These are phyloP conservation scores for Palaemon carinicauda DNA, from an alignment of 1,140 invertebrate species.

Conservation along the genomic window DNA sequence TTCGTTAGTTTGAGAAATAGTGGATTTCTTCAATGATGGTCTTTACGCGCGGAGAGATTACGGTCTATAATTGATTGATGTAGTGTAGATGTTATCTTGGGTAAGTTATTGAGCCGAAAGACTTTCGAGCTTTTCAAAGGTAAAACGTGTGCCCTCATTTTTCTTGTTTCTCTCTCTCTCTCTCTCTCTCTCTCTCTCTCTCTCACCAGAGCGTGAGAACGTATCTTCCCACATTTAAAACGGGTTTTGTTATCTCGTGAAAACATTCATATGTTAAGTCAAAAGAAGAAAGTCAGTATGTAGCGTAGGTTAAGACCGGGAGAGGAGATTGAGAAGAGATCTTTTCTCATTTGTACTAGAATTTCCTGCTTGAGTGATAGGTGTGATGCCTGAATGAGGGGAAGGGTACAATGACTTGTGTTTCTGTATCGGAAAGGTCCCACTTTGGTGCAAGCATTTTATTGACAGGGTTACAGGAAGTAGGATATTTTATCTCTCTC, in stretches of 20 bases:
- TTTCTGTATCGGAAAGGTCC: too few relatives aligned
- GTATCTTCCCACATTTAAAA: too few relatives aligned
- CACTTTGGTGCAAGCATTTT: too few relatives aligned
- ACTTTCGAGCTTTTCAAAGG: background rate
- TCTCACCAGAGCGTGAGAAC: background rate
- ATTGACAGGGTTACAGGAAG: too few relatives aligned
- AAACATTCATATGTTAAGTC: background rate
- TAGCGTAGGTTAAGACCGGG: too few relatives aligned
- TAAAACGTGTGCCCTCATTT: background rate
- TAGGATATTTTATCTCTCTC: too few relatives aligned
- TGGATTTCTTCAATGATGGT: background rate
- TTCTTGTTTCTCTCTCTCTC: background rate
- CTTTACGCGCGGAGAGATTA: background rate
- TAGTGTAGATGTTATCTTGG: background rate
- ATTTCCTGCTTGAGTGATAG: too few relatives aligned
- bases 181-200: background rate
- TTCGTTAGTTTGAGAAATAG: background rate
- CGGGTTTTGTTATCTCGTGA: background rate
- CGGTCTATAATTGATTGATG: background rate
- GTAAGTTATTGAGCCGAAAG: background rate
- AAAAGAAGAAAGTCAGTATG: too few relatives aligned
- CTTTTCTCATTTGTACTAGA: too few relatives aligned
- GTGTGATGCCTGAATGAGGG: too few relatives aligned
- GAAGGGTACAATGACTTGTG: too few relatives aligned
- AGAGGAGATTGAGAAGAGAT: too few relatives aligned